Conservation (phyloP, 2,797 vertebrate genomes). For the Bovichtus diacanthus region DNA sequence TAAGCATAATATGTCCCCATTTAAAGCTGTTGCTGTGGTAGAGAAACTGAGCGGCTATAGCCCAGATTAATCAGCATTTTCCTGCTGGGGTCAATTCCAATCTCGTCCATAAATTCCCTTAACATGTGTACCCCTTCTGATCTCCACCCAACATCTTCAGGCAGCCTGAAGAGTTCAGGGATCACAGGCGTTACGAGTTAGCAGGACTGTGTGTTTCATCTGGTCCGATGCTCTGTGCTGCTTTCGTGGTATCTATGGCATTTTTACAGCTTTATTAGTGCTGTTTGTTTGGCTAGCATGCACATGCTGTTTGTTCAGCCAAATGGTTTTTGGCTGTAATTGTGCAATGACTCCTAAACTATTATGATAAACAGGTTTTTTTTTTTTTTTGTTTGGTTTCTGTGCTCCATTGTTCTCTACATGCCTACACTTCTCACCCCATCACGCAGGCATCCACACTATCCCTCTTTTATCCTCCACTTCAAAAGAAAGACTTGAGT, state of each 20-base stretch:
- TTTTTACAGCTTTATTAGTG: constrained; percentile 76
- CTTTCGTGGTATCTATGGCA: constrained; percentile 59
- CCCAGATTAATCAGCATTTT: constrained; percentile 28
- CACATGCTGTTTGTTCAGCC: constrained; percentile 59
- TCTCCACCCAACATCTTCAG: constrained; percentile 65
- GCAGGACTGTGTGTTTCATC: constrained; percentile 47
- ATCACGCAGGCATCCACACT: constrained; percentile 65
- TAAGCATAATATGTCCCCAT: too few species aligned
- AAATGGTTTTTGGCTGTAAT: constrained; percentile 60
- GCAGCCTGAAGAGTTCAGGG: constrained; percentile 64
- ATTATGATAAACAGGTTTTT: constrained; percentile 69
- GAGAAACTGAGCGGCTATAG: neutral
- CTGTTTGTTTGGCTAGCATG: constrained; percentile 59
- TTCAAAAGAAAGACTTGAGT: constrained; percentile 74
- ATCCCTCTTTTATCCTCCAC: constrained; percentile 72
- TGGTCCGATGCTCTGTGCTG: constrained; percentile 49
- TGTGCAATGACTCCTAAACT: constrained; percentile 54
- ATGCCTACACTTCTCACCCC: constrained; percentile 63
- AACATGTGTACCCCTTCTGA: constrained; percentile 64
- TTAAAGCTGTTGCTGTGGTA: neutral
- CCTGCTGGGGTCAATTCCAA: constrained; percentile 37
- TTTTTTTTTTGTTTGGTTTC: constrained; percentile 49
- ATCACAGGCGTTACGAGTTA: constrained; percentile 68
- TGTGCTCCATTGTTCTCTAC: constrained; percentile 69
- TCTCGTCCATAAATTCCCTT: constrained; percentile 56